Conservation (phyloP, 2,797 vertebrate genomes). For the Xenopus petersii region DNA sequence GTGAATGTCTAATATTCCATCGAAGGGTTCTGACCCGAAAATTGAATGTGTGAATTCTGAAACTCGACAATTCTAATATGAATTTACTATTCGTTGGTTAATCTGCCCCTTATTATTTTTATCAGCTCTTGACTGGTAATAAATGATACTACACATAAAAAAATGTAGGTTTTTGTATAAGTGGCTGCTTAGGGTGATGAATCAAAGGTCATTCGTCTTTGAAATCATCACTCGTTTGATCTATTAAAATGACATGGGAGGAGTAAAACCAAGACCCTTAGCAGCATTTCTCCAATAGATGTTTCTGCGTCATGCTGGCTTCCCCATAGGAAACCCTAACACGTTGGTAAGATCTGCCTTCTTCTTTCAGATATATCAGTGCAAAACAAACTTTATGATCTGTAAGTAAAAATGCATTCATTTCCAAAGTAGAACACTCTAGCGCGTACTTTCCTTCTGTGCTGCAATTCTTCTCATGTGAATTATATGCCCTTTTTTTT, state of each 20-base stretch:
- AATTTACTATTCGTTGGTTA: too few relatives aligned
- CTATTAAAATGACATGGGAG: slow-evolving; percentile 51
- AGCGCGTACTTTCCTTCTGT: slow-evolving; percentile 78
- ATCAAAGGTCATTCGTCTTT: slow-evolving; percentile 61
- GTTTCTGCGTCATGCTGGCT: slow-evolving; percentile 59
- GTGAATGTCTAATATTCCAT: too few relatives aligned
- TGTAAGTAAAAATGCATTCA: slow-evolving; percentile 99
- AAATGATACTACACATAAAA: slow-evolving; percentile 67
- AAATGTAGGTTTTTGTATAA: slow-evolving; percentile 61
- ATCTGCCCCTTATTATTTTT: slow-evolving; percentile 18
- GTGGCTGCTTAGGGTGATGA: slow-evolving; percentile 64
- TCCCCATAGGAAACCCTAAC: slow-evolving; percentile 67
- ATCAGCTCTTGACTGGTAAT: slow-evolving; percentile 74
- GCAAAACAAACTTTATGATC: slow-evolving; percentile 86
- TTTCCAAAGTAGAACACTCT: slow-evolving; percentile 81
- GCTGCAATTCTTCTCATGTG: slow-evolving; percentile 78
- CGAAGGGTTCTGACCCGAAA: too few relatives aligned
- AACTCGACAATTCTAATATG: too few relatives aligned
- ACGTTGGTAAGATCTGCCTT: slow-evolving; percentile 76
- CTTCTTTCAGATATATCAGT: slow-evolving; percentile 81
- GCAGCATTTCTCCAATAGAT: slow-evolving; percentile 59
- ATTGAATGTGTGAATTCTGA: too few relatives aligned
- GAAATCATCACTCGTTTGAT: slow-evolving; percentile 66
- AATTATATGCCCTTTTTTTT: slow-evolving; percentile 67
- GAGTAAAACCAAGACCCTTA: slow-evolving; percentile 61